Base-by-base conservation (phyloP, 2,888 invertebrate genomes). In the Stenoptilia bipunctidactyla region DNA sequence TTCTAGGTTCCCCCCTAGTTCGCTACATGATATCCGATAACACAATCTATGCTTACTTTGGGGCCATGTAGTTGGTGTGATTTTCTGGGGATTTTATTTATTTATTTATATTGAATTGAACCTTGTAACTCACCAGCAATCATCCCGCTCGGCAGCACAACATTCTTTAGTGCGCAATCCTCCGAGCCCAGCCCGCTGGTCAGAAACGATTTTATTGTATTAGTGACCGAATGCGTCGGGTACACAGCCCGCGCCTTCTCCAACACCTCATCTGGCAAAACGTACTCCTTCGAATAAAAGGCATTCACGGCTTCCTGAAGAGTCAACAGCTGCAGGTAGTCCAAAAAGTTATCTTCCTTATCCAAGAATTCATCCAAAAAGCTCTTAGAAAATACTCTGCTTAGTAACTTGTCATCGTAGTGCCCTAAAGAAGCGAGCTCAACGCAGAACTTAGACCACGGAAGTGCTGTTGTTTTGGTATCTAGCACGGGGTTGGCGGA, bases 391-490 rank as follows among this genome's bases (percentile, higher is more conserved):
- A 90, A 88, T 12, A 88, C 69, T 45, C 66, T 71, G 1, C 61
- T 52, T 0, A 91, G 54, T 1, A 91, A 48, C 30, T 68, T 72
- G 13, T 85, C 73, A 34, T 86, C 85, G 51, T 86, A 90, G 50
- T 83, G 76, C 0, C 87, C 87, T 10, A 92, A 61, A 0, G 87
- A 75, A 1, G 87, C 85, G 40, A 91, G 63, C 44, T 88, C 82
- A 0, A 87, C 48, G 13, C 86, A 85, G 37, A 88, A 58, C 52
- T 85, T 82, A 0, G 86, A 52, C 85, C 86, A 87, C 0, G 86
- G 82, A 15, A 86, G 43, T 0, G 83, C 67, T 9, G 55, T 58
- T 40, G 58, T 73, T n/a, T 66, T 68, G 1, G 56, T 65, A 9
- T 70, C 57, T 0, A 85, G 38, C 0, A 82, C 55, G 0, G 71